Percentiles rank a stretch among this genome's conserved stretches.
Evolutionary conservation across 1,140 invertebrate genomes (phyloP).

Genomic region (Colletes latitarsis): DNA sequence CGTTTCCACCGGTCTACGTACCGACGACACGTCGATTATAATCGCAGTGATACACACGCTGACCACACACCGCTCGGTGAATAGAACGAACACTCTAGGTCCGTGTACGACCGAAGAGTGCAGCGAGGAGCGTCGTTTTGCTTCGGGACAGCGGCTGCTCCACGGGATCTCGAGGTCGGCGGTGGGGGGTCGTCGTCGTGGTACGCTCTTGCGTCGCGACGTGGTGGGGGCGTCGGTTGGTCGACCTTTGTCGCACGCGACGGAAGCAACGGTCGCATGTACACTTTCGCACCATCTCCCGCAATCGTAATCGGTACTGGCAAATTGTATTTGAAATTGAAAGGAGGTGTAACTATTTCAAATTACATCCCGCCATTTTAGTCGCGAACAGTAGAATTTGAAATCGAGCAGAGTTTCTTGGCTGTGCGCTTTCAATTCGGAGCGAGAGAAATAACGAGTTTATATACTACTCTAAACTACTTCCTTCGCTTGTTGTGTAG

Average conservation of each 20-base stretch:
- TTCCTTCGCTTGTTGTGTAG: too few species aligned
- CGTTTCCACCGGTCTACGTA: slow-evolving; percentile 42
- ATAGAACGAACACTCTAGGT: slow-evolving; percentile 55
- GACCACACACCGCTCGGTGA: slow-evolving; percentile 41
- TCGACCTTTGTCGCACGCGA: slow-evolving; percentile 59
- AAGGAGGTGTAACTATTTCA: not conserved
- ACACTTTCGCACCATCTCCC: slow-evolving; percentile 1
- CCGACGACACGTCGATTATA: slow-evolving; percentile 52
- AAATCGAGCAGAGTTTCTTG: too few species aligned
- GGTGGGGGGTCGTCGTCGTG: slow-evolving; percentile 48
- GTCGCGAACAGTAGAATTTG: too few species aligned
- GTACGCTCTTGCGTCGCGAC: slow-evolving; percentile 38
- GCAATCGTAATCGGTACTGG: slow-evolving; percentile 18
- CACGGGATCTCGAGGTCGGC: slow-evolving; percentile 57
- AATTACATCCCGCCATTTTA: too few species aligned
- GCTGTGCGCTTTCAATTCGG: too few species aligned
- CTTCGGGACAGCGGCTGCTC: slow-evolving; percentile 57
- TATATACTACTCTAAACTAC: too few species aligned
- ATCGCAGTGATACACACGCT: slow-evolving; percentile 49
- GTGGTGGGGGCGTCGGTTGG: slow-evolving; percentile 48
- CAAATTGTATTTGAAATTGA: not conserved
- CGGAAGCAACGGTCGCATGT: slow-evolving; percentile 13
- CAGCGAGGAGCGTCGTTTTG: slow-evolving; percentile 56
- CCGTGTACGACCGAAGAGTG: slow-evolving; percentile 59
- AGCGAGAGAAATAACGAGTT: too few species aligned